Evolutionary conservation across 1,140 invertebrate species (phyloP).

Genomic region (Drosophila santomea): DNA sequence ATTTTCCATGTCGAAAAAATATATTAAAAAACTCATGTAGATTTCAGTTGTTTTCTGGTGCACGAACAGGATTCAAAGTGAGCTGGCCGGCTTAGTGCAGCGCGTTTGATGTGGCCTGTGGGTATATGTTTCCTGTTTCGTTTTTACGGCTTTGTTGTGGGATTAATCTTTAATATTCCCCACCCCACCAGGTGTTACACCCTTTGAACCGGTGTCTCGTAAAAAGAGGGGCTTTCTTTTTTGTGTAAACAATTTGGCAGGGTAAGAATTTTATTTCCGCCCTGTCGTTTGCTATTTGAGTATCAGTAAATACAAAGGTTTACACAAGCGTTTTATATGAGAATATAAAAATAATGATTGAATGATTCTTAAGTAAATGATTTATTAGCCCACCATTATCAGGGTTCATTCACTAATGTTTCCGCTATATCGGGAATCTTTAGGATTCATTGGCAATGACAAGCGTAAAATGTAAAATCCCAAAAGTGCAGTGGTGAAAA

Average conservation of each 20-base stretch:
- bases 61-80: slow-evolving; percentile 15
- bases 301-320: slow-evolving; percentile 21
- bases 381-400: slow-evolving; percentile 24
- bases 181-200: slow-evolving; percentile 23
- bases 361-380: slow-evolving; percentile 14
- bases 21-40: neutral
- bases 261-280: slow-evolving; percentile 49
- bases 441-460: slow-evolving; percentile 30
- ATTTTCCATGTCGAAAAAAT: neutral
- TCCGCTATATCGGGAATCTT: slow-evolving; percentile 16
- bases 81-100: slow-evolving; percentile 31
- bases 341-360: slow-evolving; percentile 40
- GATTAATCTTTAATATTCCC: slow-evolving; percentile 58
- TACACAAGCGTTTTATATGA: slow-evolving; percentile 24
- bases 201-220: slow-evolving; percentile 35
- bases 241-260: slow-evolving; percentile 39
- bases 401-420: slow-evolving; percentile 10
- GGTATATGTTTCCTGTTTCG: slow-evolving; percentile 23
- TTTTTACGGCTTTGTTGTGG: slow-evolving; percentile 61
- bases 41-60: neutral
- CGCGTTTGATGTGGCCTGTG: slow-evolving; percentile 49
- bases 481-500: slow-evolving; percentile 10
- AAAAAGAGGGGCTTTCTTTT: slow-evolving; percentile 37
- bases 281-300: slow-evolving; percentile 34
- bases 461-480: slow-evolving; percentile 10